Evolutionary conservation across 2,888 invertebrate species (phyloP), one percentile per base, ranked within the genome.

Genomic region (Idaea biselata): DNA sequence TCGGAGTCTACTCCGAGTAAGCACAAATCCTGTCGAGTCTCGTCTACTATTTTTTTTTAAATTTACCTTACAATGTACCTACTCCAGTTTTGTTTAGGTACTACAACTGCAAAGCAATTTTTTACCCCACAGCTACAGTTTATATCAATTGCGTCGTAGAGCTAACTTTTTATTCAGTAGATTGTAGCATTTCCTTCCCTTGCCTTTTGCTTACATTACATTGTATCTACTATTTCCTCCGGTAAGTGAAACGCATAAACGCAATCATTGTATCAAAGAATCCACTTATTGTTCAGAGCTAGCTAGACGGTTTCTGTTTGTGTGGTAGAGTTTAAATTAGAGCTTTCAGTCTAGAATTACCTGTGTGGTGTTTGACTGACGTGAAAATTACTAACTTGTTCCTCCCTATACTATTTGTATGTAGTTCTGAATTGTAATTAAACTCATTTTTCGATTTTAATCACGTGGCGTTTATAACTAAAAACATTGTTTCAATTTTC

Each of bases 181-280:
- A 1, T 25, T 44, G 44, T 44, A 44, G 44, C 44, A 8, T 44
- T 44, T 44, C 44, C 44, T 44, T 44, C 11, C 44, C 44, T 6
- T 44, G 44, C 44, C 44, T 44, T 44, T 14, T 44, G 44, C 44
- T 44, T 44, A 44, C 14, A 44, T 44, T 44, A 44, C 44, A 44
- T 44, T 44, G 44, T 44, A 44, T 44, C 14, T 44, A 8, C 44
- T 1, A 44, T 44, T 44, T 44, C 44, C 44, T 44, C 44, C 44
- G 44, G 44, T 44, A 44, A 44, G 44, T 44, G 44, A 44, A 44
- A 44, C 44, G 44, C 44, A 44, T 44, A 44, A 44, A 44, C 44
- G 44, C 3, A 44, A 44, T 44, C 44, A 44, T 44, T 44, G 44
- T 44, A 44, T 44, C 44, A 44, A 44, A 1, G 44, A 44, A 44